A percentile compares a stretch with the other conserved stretches of the same genome.
phyloP scores from a whole-genome alignment of 2,113 vertebrate genomes.

The Phodopus roborovskii region DNA sequence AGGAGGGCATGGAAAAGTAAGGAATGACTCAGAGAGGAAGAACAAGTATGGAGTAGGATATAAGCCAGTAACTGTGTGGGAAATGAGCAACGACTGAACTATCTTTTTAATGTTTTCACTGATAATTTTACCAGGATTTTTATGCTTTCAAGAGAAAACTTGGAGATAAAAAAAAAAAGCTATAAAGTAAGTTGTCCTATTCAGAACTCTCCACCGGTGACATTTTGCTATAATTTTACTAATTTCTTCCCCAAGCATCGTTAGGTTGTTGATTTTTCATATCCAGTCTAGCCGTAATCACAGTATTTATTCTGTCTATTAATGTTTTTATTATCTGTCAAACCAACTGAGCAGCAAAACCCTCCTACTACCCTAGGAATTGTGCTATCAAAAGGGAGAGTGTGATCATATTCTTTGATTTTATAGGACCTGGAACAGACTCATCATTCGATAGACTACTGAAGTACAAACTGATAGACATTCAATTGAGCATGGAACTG shows the following conservation, averaged over 20 bases:
- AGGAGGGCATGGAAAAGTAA: slow-evolving; percentile 19
- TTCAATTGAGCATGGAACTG: neutral
- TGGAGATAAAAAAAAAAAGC: neutral
- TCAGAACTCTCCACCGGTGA: neutral
- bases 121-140: neutral
- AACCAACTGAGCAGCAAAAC: neutral
- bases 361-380: neutral
- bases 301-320: neutral
- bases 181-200: neutral
- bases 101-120: neutral
- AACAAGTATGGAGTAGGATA: neutral
- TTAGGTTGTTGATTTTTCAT: neutral
- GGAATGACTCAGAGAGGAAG: neutral
- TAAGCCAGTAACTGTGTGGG: neutral
- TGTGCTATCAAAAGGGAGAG: neutral
- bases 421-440: neutral
- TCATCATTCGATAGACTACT: neutral
- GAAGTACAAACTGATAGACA: neutral
- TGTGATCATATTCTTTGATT: neutral
- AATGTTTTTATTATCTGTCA: neutral
- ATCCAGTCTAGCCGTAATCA: neutral
- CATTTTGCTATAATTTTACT: neutral
- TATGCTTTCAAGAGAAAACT: neutral
- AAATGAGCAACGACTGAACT: neutral
- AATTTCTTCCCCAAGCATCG: neutral